Base-by-base conservation (phyloP, 2,797 vertebrate genomes). In the Takifugu ocellatus region DNA sequence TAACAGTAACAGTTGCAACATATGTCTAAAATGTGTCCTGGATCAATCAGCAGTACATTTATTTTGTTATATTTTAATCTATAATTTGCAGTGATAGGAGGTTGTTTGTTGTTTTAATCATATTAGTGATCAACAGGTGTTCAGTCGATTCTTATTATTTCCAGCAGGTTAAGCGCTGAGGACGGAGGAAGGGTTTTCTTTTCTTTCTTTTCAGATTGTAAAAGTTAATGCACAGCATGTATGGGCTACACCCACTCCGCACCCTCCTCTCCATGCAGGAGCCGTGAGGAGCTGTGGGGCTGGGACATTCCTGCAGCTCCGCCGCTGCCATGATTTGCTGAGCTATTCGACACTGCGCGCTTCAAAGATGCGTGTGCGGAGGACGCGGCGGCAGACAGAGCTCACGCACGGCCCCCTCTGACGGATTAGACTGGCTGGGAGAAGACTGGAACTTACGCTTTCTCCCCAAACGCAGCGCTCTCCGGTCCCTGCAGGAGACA, bases 291-390 rank as follows among this genome's bases (percentile, higher is more conserved):
- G 85, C 85, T 78, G 81, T 49, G 77, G 89, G 87, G 87, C 68
- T 82, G 89, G 89, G 86, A 92, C 90, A 89, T 91, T 92, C 90
- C 88, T 90, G 81, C 87, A 79, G 79, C 84, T 75, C 68, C 70
- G 75, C 61, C 76, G 79, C 85, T 84, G 82, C 88, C 74, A 70
- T 87, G 87, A 90, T 89, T 86, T 86, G 84, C 90, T 86, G 87
- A 90, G 91, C 87, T 90, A 88, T 63, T 86, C 83, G 86, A 92
- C 81, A 79, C 88, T 84, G 77, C 44, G 43, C 43, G 78, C 84
- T 83, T 82, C 75, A 80, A 65, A 87, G 86, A 87, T 83, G 88
- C 80, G 87, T 79, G 86, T 83, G 84, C 75, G 59, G 63, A 72
- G 56, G 80, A 75, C 72, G 74, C 80, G 66, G 86, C 63, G 57